These are phyloP conservation scores for Notolepis coatsorum DNA, from an alignment of 2,797 vertebrate species.

Conservation along the genomic window DNA sequence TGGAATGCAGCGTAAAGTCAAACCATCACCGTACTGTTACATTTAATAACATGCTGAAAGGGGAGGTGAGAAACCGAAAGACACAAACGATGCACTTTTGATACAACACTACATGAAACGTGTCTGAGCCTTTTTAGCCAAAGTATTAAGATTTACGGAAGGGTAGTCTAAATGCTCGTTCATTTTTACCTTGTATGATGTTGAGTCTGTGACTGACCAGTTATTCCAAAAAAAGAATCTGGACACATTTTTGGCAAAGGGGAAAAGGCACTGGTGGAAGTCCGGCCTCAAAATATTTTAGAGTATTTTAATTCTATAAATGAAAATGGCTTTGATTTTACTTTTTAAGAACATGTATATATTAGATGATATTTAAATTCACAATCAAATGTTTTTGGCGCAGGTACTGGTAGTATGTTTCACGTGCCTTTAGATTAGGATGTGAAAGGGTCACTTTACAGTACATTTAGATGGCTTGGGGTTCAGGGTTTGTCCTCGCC, in stretches of 20 bases:
- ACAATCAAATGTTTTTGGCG: slow-evolving; percentile 23
- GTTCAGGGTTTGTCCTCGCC: slow-evolving; percentile 31
- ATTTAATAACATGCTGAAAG: slow-evolving; percentile 9
- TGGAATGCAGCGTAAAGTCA: slow-evolving; percentile 31
- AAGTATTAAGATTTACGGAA: slow-evolving; percentile 45
- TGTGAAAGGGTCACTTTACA: slow-evolving; percentile 26
- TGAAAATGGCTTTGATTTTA: slow-evolving; percentile 26
- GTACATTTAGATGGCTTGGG: slow-evolving; percentile 30
- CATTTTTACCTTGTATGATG: slow-evolving; percentile 19
- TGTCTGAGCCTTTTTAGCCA: slow-evolving; percentile 49
- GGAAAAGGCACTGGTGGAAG: slow-evolving; percentile 6
- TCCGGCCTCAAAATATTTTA: neutral
- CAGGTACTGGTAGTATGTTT: slow-evolving; percentile 32
- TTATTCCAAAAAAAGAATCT: slow-evolving; percentile 10
- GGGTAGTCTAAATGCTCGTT: slow-evolving; percentile 5
- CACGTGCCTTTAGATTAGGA: slow-evolving; percentile 58
- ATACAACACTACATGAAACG: slow-evolving; percentile 31
- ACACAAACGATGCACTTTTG: slow-evolving; percentile 69
- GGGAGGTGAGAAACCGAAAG: slow-evolving; percentile 6
- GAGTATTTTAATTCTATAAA: slow-evolving; percentile 17
- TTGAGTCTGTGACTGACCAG: neutral
- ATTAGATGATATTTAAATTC: slow-evolving; percentile 8
- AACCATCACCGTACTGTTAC: slow-evolving; percentile 40
- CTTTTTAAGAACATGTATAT: neutral
- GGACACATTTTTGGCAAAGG: neutral